phyloP scores from a whole-genome alignment of 2,797 vertebrate species.

The Champsocephalus esox region DNA sequence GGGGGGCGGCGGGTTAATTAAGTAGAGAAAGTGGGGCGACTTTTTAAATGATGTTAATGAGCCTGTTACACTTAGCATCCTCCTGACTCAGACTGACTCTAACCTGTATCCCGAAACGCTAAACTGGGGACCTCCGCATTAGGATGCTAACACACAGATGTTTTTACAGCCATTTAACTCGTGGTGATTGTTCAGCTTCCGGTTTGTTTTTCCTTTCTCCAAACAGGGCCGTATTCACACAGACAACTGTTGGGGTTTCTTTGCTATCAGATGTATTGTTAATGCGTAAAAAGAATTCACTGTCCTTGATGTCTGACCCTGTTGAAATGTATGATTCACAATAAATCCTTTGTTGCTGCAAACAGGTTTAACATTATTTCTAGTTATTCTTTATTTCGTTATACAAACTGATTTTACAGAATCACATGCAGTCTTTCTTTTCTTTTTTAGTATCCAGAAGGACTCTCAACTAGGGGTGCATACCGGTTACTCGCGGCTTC shows the following conservation, averaged over 20 bases:
- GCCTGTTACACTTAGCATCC: conserved; percentile 59
- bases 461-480: too few relatives aligned
- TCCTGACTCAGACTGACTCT: conserved; percentile 41
- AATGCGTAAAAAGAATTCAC: conserved; percentile 22
- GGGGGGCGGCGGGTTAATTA: conserved; percentile 31
- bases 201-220: conserved; percentile 35
- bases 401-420: background rate
- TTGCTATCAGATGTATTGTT: conserved; percentile 57
- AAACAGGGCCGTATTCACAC: conserved; percentile 28
- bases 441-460: too few relatives aligned
- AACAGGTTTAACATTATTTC: conserved; percentile 6
- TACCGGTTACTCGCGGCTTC: too few relatives aligned
- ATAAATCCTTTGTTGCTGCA: conserved; percentile 73
- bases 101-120: conserved; percentile 40
- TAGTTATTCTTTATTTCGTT: background rate
- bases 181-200: conserved; percentile 28
- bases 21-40: conserved; percentile 32
- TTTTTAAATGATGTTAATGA: conserved; percentile 63
- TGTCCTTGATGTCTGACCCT: conserved; percentile 57
- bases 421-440: background rate
- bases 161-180: conserved; percentile 63
- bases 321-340: conserved; percentile 56
- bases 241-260: conserved; percentile 26
- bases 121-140: conserved; percentile 39
- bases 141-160: conserved; percentile 27